Evolutionary conservation across 2,888 invertebrate species (phyloP), one percentile per base, ranked within the genome.

Genomic region (Cheilosia urbana): DNA sequence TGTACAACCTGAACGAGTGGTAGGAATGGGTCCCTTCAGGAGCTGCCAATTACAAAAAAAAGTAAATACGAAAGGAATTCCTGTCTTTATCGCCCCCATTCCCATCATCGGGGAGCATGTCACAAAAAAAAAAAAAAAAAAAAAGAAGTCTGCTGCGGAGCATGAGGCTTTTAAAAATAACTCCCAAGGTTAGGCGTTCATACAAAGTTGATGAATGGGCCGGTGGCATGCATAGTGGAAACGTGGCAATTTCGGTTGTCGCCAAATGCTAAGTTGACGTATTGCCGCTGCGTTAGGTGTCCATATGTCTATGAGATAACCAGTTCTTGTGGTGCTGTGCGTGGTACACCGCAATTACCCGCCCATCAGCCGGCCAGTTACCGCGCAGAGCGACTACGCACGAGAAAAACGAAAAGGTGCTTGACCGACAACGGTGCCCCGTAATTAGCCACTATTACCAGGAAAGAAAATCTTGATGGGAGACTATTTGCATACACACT

Each of bases 341-440:
- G 78, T 73, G 63, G 63, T 53, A 68, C 24, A 68, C 77, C 17
- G 55, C 69, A 58, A 78, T 71, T 63, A 71, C 55, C 69, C 69
- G 69, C 69, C 78, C 69, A 62, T 78, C 69, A 62, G 37, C 63
- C 55, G 55, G 45, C 42, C 77, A 57, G 62, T 47, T 19, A 55
- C 30, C 53, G 53, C 13, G 55, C 34, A 27, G 17, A 60, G 58
- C 21, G 62, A 55, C 34, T 47, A 24, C n/a, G 27, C 37, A 3
- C 11, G 34, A 3, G 1, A 7, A 45, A 68, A 47, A 81, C 76
- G 81, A 45, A 68, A 47, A 81, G 80, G 81, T 81, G 45, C 45
- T 72, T 85, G 76, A 77, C 85, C 85, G 72, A 77, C 76, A 77
- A 77, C 81, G 75, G 73, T 68, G 45, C 24, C 45, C 19, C 24